phyloP scores from a whole-genome alignment of 2,888 invertebrate genomes.

The Agelastica alni region DNA sequence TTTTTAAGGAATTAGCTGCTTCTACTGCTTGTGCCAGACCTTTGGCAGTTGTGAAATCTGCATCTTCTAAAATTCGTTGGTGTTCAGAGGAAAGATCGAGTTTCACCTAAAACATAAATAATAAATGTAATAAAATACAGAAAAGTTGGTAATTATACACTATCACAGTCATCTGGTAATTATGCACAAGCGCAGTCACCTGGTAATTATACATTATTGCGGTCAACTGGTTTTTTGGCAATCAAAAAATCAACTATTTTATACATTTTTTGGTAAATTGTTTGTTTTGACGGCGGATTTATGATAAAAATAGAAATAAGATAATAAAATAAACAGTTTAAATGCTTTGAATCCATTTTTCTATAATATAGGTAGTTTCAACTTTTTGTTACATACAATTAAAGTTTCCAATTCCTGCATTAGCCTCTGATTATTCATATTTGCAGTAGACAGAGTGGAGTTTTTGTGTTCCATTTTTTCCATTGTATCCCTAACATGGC shows the following conservation, averaged over 20 bases:
- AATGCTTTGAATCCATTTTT: too few species aligned
- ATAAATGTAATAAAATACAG: too few species aligned
- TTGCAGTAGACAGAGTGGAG: slow-evolving; percentile 81
- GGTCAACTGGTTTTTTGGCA: too few species aligned
- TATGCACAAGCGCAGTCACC: too few species aligned
- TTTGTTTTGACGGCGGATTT: too few species aligned
- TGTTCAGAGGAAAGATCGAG: slow-evolving; percentile 71
- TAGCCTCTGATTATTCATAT: slow-evolving; percentile 80
- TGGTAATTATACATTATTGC: too few species aligned
- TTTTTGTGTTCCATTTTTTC: slow-evolving; percentile 92
- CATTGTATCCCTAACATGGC: slow-evolving; percentile 86
- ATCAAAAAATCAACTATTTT: too few species aligned
- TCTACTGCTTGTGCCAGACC: slow-evolving; percentile 67
- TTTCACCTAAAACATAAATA: slow-evolving; percentile 65
- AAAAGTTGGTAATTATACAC: slow-evolving; percentile 4
- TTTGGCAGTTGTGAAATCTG: slow-evolving; percentile 69
- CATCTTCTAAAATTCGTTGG: slow-evolving; percentile 70
- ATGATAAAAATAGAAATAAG: too few species aligned
- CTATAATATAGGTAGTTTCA: too few species aligned
- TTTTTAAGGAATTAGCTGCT: slow-evolving; percentile 74
- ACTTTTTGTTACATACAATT: slow-evolving; percentile 72
- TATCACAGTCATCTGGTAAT: too few species aligned
- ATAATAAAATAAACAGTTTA: too few species aligned
- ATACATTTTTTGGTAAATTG: too few species aligned
- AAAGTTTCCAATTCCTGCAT: slow-evolving; percentile 78